Conservation (phyloP, 1,140 invertebrate genomes). For the Saxidomus purpurata region DNA sequence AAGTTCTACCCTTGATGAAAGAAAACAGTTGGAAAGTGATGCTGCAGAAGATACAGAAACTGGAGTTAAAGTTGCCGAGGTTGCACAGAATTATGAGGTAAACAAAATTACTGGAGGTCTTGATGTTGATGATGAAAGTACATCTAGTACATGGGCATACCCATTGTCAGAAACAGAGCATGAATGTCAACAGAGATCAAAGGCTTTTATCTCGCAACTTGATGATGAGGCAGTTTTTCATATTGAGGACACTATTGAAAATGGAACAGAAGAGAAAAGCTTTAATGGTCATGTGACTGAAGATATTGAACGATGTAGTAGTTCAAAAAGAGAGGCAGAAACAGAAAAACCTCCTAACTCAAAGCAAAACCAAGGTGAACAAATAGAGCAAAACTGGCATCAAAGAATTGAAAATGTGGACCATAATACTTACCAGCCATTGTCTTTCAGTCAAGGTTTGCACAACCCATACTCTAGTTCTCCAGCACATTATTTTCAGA, state of each 20-base stretch:
- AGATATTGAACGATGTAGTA: not conserved
- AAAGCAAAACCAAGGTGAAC: not conserved
- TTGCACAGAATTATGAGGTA: not conserved
- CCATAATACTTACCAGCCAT: not conserved
- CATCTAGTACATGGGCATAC: not conserved
- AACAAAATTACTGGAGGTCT: not conserved
- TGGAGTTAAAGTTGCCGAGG: too few species aligned
- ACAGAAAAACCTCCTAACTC: not conserved
- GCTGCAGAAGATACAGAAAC: too few species aligned
- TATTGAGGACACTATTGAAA: not conserved
- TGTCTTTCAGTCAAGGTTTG: not conserved
- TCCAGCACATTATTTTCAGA: not conserved
- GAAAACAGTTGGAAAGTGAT: too few species aligned
- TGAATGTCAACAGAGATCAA: not conserved
- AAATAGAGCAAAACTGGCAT: not conserved
- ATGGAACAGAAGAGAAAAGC: not conserved
- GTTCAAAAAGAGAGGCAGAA: not conserved
- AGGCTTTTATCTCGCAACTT: not conserved
- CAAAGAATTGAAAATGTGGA: not conserved
- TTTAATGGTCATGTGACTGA: not conserved
- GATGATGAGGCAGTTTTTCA: conserved; percentile 27
- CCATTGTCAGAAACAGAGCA: not conserved
- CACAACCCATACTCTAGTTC: not conserved
- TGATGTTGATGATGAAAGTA: not conserved
- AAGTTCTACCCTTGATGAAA: too few species aligned